Evolutionary conservation across 2,797 vertebrate genomes (phyloP), one percentile per base, ranked within the genome.

Genomic region (Lagorchestes hirsutus): DNA sequence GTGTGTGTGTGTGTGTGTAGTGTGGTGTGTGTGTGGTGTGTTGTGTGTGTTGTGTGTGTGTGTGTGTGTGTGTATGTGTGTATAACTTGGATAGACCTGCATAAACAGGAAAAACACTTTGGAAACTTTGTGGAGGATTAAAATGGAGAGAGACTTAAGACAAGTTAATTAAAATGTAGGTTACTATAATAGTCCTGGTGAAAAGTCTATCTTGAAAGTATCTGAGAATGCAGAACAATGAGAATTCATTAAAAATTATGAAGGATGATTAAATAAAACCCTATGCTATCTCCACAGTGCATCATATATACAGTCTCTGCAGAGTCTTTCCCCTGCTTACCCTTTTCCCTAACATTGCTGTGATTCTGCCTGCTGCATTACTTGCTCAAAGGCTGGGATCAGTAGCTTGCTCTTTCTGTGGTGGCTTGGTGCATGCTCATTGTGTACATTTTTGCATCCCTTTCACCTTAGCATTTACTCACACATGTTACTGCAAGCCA

Each of bases 381-480:
- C 94, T 96, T 93, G 31, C 59, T 56, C 54, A 40, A 55, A 55
- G 27, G n/a, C 46, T 87, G 55, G 87, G 28, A 56, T 31, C n/a
- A 74, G 29, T 74, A 14, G 10, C 22, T 50, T 56, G 16, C 10
- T 29, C 54, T 12, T 95, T 55, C 24, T n/a, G 4, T 28, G 13
- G 18, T 54, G 27, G 56, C 91, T 91, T 91, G 92, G 40, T 55
- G 87, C 18, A 4, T 18, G 50, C 9, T 18, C 27, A 4, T 87
- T 50, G 50, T 24, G 11, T 55, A 92, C 29, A 91, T 95, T 31
- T 55, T 11, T 95, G 31, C 6, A 5, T 11, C 74, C 9, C 40
- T 87, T 50, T 87, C 74, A 87, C 74, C 74, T 87, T 50, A 87
- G 9, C 10, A 1, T 87, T 87, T 82, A 24, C n/a, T 82, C 18